phyloP scores from a whole-genome alignment of 2,797 vertebrate species.

The Protonibea diacanthus region DNA sequence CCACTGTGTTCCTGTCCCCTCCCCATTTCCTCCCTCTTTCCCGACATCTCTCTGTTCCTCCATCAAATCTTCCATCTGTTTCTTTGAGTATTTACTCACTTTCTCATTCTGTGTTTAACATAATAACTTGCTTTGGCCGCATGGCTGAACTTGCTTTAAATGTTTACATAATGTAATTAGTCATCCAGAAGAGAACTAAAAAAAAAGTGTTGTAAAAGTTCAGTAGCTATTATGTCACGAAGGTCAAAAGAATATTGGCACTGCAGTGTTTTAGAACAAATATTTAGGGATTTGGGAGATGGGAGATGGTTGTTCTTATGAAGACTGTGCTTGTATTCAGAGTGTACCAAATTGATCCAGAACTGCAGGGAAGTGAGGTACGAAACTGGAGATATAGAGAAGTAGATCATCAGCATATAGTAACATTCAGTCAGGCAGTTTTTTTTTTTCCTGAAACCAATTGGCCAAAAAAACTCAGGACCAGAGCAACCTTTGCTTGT shows the following conservation, averaged over 20 bases:
- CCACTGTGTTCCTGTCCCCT: slow-evolving; percentile 4
- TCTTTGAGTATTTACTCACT: neutral
- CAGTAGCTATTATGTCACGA: neutral
- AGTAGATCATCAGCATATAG: slow-evolving; percentile 9
- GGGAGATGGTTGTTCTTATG: neutral
- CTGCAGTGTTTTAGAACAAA: neutral
- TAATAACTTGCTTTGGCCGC: neutral
- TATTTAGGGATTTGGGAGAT: neutral
- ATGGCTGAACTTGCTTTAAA: neutral
- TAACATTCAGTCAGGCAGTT: neutral
- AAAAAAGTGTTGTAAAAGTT: neutral
- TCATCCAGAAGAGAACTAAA: neutral
- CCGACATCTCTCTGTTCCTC: slow-evolving; percentile 7
- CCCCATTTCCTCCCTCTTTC: slow-evolving; percentile 9
- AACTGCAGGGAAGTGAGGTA: neutral
- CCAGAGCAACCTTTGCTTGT: neutral
- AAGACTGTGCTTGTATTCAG: neutral
- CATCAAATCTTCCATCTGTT: slow-evolving; percentile 32
- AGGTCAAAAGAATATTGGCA: neutral
- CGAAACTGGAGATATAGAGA: neutral
- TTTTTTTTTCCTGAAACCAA: neutral
- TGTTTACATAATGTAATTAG: neutral
- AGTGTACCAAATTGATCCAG: neutral
- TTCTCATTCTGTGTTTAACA: neutral
- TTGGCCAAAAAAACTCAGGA: neutral